Base-by-base conservation (phyloP, 2,888 invertebrate genomes). In the Aleiodes leptofemur region DNA sequence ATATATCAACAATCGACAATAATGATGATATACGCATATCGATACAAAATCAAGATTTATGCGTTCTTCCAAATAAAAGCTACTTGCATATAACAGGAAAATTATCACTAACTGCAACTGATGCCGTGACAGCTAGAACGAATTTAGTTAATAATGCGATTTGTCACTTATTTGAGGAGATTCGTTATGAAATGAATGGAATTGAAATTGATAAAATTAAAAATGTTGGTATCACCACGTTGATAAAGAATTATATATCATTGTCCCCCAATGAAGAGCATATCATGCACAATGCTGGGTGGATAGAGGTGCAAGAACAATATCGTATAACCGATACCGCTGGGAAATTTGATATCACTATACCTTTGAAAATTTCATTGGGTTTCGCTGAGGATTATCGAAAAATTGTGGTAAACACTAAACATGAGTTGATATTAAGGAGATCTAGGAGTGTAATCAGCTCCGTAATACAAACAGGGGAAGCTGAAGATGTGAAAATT, bases 11-110 rank as follows among this genome's bases (percentile, higher is more conserved):
- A 6, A 9, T 31, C 13, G 29, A 31, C 34, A 59, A 59, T 11
- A 59, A 31, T 11, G 59, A 31, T 59, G 59, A 59, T 23, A 59
- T 59, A 11, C 59, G 59, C 11, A 59, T 59, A 23, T 34, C 11
- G 4, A 13, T 59, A 13, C 59, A 59, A 59, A 23, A 59, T 59
- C 59, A 59, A 34, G 59, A 59, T 59, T 29, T 59, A 16, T 59
- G 59, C 34, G 29, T 59, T 9, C 56, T 56, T 0, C 56, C 56
- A 16, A 56, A 11, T 29, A 16, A 16, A 11, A 56, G 56, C 14
- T 29, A 23, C 23, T 13, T 59, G 13, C 59, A 59, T 34, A 59
- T 59, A 29, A 9, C 29, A 1, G 59, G 59, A 31, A 7, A 29
- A 59, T 59, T 56, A n/a, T 13, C n/a, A 2, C 34, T 34, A 6